Evolutionary conservation across 2,888 invertebrate genomes (phyloP).

Genomic region (Ophion ventricosus): DNA sequence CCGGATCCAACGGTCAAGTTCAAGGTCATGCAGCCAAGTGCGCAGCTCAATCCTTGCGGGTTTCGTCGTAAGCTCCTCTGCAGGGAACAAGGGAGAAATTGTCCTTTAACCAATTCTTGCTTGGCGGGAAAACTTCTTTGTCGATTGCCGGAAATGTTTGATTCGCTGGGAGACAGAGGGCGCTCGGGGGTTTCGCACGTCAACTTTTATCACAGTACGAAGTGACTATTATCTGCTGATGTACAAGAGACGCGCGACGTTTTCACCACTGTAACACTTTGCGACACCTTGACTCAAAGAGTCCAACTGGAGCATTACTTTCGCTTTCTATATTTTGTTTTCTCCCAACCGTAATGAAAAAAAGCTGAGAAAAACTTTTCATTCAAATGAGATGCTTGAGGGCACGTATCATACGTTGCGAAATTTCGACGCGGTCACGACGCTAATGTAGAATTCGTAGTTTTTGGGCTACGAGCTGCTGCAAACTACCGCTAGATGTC

Average conservation of each 20-base stretch:
- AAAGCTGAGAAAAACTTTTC: too few species aligned
- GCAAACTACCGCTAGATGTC: too few species aligned
- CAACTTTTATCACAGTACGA: neutral
- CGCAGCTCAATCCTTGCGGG: conserved; percentile 41
- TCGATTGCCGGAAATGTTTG: conserved; percentile 38
- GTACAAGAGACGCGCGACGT: neutral
- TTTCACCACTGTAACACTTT: neutral
- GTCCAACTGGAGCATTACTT: neutral
- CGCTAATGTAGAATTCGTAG: too few species aligned
- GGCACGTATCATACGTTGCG: too few species aligned
- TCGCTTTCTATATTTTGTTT: neutral
- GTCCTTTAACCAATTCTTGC: neutral
- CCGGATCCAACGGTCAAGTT: conserved; percentile 51
- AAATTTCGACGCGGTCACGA: too few species aligned
- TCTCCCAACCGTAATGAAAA: too few species aligned
- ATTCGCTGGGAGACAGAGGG: neutral
- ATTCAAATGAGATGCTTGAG: too few species aligned
- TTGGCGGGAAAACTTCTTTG: conserved; percentile 45
- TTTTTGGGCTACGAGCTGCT: too few species aligned
- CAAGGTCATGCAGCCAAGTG: conserved; percentile 53
- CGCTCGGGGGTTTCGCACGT: neutral
- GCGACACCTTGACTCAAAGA: neutral
- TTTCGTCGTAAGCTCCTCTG: neutral
- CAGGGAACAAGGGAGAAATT: neutral
- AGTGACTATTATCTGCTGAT: neutral